A percentile compares a stretch with the other conserved stretches of the same genome.
phyloP scores from a whole-genome alignment of 2,113 vertebrate genomes.

The Taxidea taxus region DNA sequence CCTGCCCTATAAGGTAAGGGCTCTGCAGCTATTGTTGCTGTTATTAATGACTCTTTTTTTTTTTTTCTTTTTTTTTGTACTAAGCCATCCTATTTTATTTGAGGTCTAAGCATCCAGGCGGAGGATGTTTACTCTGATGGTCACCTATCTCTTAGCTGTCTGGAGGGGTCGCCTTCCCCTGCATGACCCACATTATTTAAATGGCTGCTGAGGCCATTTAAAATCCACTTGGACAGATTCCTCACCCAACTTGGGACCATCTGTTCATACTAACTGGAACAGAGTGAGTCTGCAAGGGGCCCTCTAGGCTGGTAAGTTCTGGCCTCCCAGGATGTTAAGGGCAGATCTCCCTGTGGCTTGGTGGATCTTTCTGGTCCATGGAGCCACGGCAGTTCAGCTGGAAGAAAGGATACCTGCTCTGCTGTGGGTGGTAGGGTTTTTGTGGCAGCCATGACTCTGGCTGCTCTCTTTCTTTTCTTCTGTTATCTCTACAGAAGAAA shows the following conservation, averaged over 20 bases:
- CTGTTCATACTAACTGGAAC: neutral
- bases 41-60: neutral
- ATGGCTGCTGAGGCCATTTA: neutral
- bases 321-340: neutral
- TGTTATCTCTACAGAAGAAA: neutral
- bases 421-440: neutral
- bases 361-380: neutral
- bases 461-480: neutral
- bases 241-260: neutral
- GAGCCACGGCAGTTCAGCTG: neutral
- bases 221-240: neutral
- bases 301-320: neutral
- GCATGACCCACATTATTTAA: neutral
- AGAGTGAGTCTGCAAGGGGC: neutral
- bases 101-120: neutral
- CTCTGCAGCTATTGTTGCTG: neutral
- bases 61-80: too few species aligned
- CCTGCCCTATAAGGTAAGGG: too few species aligned
- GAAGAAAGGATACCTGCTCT: neutral
- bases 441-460: neutral
- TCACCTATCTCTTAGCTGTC: neutral
- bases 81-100: neutral
- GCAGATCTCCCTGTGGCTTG: neutral
- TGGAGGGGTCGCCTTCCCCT: neutral
- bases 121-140: neutral